phyloP scores from a whole-genome alignment of 2,888 invertebrate species.

The Cataglyphis albicans region DNA sequence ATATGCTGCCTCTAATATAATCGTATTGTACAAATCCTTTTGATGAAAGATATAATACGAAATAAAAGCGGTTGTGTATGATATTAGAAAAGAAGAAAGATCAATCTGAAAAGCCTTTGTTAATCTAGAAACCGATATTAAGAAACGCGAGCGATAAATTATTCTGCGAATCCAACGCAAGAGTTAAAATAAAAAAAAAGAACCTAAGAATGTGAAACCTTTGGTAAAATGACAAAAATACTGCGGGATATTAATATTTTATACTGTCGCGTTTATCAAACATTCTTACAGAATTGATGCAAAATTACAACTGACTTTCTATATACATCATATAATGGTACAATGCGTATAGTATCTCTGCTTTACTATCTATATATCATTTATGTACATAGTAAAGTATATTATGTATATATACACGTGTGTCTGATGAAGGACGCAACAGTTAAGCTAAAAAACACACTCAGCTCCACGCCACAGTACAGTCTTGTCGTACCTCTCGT shows the following conservation, averaged over 20 bases:
- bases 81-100: slow-evolving; percentile 21
- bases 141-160: slow-evolving; percentile 35
- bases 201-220: slow-evolving; percentile 71
- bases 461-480: slow-evolving; percentile 70
- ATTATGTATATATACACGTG: slow-evolving; percentile 59
- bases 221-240: slow-evolving; percentile 68
- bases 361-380: slow-evolving; percentile 72
- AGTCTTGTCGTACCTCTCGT: slow-evolving; percentile 45
- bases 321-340: slow-evolving; percentile 68
- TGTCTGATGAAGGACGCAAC: slow-evolving; percentile 69
- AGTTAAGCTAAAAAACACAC: slow-evolving; percentile 72
- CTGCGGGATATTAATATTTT: slow-evolving; percentile 61
- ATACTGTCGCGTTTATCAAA: slow-evolving; percentile 67
- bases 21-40: slow-evolving; percentile 7
- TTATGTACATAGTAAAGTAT: slow-evolving; percentile 72
- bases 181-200: slow-evolving; percentile 25
- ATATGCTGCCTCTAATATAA: background rate
- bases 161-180: background rate
- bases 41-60: slow-evolving; percentile 5
- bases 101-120: slow-evolving; percentile 14
- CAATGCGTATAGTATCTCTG: slow-evolving; percentile 59
- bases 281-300: slow-evolving; percentile 61
- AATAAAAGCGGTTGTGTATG: slow-evolving; percentile 8
- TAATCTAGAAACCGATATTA: slow-evolving; percentile 3
- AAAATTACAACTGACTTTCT: slow-evolving; percentile 71